Conservation (phyloP, 2,113 vertebrate genomes). For the Nipponia nippon region DNA sequence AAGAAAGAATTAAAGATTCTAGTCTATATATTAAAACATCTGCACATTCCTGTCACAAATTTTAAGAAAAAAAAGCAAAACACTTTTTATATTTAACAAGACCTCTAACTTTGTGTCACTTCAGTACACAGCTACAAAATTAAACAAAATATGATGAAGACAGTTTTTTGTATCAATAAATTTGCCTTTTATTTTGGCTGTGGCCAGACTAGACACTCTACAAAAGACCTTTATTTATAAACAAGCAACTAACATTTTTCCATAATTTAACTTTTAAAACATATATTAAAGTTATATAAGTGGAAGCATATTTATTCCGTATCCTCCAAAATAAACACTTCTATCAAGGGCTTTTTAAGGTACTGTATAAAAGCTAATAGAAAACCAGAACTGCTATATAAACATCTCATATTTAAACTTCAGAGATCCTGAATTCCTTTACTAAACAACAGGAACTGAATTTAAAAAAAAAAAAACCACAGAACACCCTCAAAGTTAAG, state of each 20-base stretch:
- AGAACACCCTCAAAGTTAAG: conserved; percentile 34
- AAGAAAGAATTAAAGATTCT: conserved; percentile 39
- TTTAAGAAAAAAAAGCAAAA: conserved; percentile 48
- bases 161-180: conserved; percentile 48
- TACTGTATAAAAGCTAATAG: conserved; percentile 76
- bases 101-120: conserved; percentile 45
- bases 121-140: conserved; percentile 48
- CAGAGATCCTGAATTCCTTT: conserved; percentile 65
- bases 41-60: conserved; percentile 70
- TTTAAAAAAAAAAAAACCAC: neutral
- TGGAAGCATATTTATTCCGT: conserved; percentile 68
- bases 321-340: conserved; percentile 79
- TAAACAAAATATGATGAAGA: conserved; percentile 57
- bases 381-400: conserved; percentile 74
- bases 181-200: conserved; percentile 62
- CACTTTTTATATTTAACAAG: conserved; percentile 64
- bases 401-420: conserved; percentile 75
- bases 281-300: conserved; percentile 74
- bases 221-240: conserved; percentile 66
- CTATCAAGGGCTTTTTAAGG: conserved; percentile 64
- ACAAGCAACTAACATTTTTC: conserved; percentile 57
- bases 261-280: conserved; percentile 70
- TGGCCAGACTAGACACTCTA: conserved; percentile 66
- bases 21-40: conserved; percentile 77
- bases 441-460: conserved; percentile 53